Percentiles rank a stretch among this genome's conserved stretches.
Evolutionary conservation across 2,888 invertebrate species (phyloP).

Genomic region (Luperina testacea): DNA sequence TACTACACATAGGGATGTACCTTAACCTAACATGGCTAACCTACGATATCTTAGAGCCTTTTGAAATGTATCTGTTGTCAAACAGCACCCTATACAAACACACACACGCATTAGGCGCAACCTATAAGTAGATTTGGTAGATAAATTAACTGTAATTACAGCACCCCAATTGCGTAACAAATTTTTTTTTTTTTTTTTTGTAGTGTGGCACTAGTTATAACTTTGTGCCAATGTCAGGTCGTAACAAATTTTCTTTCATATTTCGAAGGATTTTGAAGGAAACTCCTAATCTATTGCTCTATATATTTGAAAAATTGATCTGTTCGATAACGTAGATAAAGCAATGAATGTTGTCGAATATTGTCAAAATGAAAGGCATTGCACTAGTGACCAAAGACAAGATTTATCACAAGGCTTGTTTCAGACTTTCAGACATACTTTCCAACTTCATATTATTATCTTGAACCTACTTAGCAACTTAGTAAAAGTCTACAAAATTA

Average conservation of each 20-base stretch:
- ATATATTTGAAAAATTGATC: neutral
- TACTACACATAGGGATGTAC: neutral
- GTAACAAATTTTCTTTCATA: neutral
- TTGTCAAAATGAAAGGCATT: neutral
- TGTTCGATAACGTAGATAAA: neutral
- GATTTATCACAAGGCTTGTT: neutral
- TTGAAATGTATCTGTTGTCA: neutral
- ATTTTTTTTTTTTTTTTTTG: no score
- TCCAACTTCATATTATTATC: slow-evolving; percentile 1
- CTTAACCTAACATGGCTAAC: neutral
- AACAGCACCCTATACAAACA: neutral
- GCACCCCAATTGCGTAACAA: no score
- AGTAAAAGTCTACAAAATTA: slow-evolving; percentile 10
- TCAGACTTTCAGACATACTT: neutral
- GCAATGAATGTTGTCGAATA: neutral
- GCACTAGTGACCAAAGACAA: neutral
- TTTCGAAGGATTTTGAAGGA: neutral
- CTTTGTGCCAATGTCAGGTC: no score
- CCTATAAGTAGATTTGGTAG: no score
- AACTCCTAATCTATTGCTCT: neutral
- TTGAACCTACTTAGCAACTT: neutral
- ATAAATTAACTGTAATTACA: no score
- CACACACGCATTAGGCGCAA: no score
- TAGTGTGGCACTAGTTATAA: no score
- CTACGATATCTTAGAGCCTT: neutral